These are phyloP conservation scores for Papilio glaucus DNA, from an alignment of 1,140 invertebrate species.

Conservation along the genomic window DNA sequence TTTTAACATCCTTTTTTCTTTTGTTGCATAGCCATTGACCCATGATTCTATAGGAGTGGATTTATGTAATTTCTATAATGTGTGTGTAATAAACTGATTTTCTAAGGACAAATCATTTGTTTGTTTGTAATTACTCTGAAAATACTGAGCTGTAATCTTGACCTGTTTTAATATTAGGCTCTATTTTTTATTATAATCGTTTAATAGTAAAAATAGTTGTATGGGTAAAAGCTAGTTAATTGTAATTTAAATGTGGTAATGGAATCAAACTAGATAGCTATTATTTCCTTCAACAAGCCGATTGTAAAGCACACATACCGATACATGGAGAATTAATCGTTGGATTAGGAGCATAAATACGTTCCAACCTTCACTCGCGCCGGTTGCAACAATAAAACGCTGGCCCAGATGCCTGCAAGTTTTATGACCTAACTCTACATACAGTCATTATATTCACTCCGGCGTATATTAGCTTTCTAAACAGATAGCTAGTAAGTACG, in stretches of 20 bases:
- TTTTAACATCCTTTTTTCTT: background rate
- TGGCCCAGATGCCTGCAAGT: conserved; percentile 54
- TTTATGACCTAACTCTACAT: conserved; percentile 56
- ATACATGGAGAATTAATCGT: conserved; percentile 49
- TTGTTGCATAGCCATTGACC: background rate
- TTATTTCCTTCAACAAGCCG: background rate
- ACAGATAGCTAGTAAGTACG: conserved; percentile 5
- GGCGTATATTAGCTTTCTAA: conserved; percentile 35
- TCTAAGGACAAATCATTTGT: too few species aligned
- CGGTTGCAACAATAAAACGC: conserved; percentile 55
- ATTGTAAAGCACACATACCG: conserved; percentile 35
- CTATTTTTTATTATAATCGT: too few species aligned
- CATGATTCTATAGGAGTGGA: too few species aligned
- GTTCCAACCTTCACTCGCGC: conserved; percentile 46
- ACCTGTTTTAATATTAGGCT: too few species aligned
- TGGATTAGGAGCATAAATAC: conserved; percentile 46
- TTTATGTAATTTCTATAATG: too few species aligned
- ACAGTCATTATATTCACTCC: background rate
- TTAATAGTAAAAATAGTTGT: too few species aligned
- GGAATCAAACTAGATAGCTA: background rate
- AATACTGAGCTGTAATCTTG: too few species aligned
- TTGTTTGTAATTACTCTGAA: too few species aligned
- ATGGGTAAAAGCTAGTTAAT: too few species aligned
- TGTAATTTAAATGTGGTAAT: too few species aligned
- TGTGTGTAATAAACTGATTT: too few species aligned